phyloP scores from a whole-genome alignment of 2,888 invertebrate genomes.

The Aphidius colemani region DNA sequence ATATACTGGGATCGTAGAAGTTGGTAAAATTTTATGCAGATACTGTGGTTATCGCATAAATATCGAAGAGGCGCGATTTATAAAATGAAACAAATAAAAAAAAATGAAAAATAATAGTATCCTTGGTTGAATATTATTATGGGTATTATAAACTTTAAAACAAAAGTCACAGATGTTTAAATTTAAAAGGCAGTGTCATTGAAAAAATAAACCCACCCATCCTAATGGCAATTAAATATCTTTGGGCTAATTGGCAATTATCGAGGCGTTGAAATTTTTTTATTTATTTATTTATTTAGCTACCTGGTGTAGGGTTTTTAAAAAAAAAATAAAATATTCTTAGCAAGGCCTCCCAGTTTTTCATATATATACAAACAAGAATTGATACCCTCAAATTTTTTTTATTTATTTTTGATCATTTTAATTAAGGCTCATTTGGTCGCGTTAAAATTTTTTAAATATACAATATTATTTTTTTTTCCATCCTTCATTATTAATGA shows the following conservation, averaged over 20 bases:
- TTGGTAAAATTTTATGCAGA: slow-evolving; percentile 47
- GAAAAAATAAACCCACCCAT: slow-evolving; percentile 41
- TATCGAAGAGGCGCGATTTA: slow-evolving; percentile 36
- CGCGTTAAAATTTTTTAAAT: no score
- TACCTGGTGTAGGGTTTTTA: slow-evolving; percentile 35
- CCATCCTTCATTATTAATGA: no score
- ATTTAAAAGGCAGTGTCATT: no score
- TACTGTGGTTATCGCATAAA: slow-evolving; percentile 44
- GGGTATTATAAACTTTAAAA: slow-evolving; percentile 12
- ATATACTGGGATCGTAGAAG: slow-evolving; percentile 12
- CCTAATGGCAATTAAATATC: slow-evolving; percentile 59
- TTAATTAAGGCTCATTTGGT: no score
- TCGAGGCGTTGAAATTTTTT: slow-evolving; percentile 47
- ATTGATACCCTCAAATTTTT: slow-evolving; percentile 11
- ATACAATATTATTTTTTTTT: no score
- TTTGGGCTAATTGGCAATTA: slow-evolving; percentile 59
- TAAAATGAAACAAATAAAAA: slow-evolving; percentile 15
- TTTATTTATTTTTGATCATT: neutral
- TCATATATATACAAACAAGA: slow-evolving; percentile 11
- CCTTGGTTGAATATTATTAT: slow-evolving; percentile 23
- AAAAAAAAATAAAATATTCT: neutral
- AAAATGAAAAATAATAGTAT: slow-evolving; percentile 10
- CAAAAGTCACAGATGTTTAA: no score
- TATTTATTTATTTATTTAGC: slow-evolving; percentile 42
- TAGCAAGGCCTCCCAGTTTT: slow-evolving; percentile 10